A percentile compares a stretch with the other conserved stretches of the same genome.
Evolutionary conservation across 2,888 invertebrate species (phyloP).

Genomic region (Ferrisia virgata): DNA sequence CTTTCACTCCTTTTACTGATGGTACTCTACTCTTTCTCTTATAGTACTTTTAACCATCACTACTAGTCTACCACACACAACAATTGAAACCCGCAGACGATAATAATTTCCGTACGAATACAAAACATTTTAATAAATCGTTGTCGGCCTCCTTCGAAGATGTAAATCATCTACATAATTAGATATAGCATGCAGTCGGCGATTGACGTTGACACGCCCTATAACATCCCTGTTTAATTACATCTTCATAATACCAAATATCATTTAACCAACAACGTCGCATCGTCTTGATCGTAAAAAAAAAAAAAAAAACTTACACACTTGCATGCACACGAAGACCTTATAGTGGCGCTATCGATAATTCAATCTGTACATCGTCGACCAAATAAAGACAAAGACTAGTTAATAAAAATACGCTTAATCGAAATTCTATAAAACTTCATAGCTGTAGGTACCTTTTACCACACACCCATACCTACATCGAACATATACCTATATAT

Average conservation of each 20-base stretch:
- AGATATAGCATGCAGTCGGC: not conserved
- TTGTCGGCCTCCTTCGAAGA: not conserved
- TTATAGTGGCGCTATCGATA: constrained; percentile 18
- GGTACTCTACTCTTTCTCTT: too few relatives aligned
- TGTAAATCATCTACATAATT: constrained; percentile 13
- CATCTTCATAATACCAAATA: not conserved
- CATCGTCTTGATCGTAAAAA: not conserved
- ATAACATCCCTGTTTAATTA: constrained; percentile 25
- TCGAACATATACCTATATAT: not conserved
- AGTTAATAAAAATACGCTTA: constrained; percentile 10
- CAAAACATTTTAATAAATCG: not conserved
- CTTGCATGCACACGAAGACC: not conserved
- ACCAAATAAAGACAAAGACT: not conserved
- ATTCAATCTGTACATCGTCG: not conserved
- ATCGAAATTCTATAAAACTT: not conserved
- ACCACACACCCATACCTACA: not conserved
- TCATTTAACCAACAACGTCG: not conserved
- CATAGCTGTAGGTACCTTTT: not conserved
- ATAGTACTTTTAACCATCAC: too few relatives aligned
- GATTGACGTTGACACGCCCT: not conserved
- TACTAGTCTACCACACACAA: not conserved
- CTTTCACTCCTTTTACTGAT: too few relatives aligned
- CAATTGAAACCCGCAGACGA: not conserved
- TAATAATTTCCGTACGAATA: not conserved
- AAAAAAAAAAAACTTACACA: not conserved